Percentiles rank a stretch among this genome's conserved stretches.
These are phyloP conservation scores for Astyanax mexicanus DNA, from an alignment of 2,797 vertebrate species.

Conservation along the genomic window DNA sequence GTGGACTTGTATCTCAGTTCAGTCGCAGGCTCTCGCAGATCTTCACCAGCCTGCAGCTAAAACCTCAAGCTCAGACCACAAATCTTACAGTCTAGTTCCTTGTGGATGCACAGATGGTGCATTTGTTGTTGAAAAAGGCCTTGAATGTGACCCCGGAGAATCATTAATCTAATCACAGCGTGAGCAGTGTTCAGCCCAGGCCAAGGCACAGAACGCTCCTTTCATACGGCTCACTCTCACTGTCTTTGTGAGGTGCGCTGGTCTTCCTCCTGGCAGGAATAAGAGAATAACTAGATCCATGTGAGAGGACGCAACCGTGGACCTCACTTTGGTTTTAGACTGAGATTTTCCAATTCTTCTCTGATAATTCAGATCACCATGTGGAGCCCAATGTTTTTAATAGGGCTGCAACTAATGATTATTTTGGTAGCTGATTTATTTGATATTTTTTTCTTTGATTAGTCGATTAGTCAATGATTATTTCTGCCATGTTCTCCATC, in stretches of 20 bases:
- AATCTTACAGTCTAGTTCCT: background rate
- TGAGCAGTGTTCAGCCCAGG: background rate
- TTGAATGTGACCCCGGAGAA: constrained; percentile 6
- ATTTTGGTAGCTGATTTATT: too few species aligned
- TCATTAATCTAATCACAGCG: constrained; percentile 2
- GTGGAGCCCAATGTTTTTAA: too few species aligned
- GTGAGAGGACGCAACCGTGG: constrained; percentile 2
- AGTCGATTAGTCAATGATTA: too few species aligned
- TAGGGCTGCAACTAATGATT: too few species aligned
- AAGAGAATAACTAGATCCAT: constrained; percentile 21
- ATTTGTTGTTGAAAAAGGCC: background rate
- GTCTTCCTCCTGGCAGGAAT: constrained; percentile 24
- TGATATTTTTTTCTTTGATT: too few species aligned
- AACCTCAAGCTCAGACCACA: background rate
- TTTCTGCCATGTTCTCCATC: too few species aligned
- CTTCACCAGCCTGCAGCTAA: background rate
- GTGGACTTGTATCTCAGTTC: background rate
- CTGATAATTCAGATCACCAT: too few species aligned
- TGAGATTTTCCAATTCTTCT: too few species aligned
- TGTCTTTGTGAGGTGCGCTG: constrained; percentile 4
- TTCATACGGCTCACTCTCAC: background rate
- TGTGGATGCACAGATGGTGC: background rate
- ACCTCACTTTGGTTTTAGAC: too few species aligned
- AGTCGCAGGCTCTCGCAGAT: background rate
- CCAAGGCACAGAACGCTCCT: background rate